Conservation (phyloP, 2,113 vertebrate genomes). For the Erythrolamprus reginae region DNA sequence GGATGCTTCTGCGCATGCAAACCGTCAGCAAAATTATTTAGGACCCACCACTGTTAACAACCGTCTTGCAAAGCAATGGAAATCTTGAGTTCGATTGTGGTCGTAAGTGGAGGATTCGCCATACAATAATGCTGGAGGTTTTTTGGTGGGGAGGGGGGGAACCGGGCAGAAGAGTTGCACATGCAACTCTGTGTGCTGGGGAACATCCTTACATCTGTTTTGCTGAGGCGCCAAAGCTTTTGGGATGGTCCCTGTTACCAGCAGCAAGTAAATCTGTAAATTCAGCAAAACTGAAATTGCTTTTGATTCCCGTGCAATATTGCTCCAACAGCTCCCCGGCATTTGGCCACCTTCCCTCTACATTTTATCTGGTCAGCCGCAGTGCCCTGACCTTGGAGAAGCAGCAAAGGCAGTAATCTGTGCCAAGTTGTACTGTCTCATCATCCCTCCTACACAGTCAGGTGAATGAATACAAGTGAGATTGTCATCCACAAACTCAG, state of each 20-base stretch:
- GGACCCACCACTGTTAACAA: background rate
- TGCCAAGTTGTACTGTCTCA: conserved; percentile 27
- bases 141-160: background rate
- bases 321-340: conserved; percentile 25
- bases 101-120: background rate
- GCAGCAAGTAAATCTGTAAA: conserved; percentile 48
- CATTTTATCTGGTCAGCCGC: conserved; percentile 47
- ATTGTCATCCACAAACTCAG: too few relatives aligned
- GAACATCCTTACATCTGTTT: conserved; percentile 46
- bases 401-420: conserved; percentile 33
- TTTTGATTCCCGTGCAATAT: conserved; percentile 58
- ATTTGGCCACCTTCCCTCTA: background rate
- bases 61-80: background rate
- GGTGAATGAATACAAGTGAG: background rate
- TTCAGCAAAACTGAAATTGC: conserved; percentile 59
- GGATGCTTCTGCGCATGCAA: too few relatives aligned
- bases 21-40: too few relatives aligned
- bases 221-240: conserved; percentile 61
- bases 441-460: background rate
- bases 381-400: conserved; percentile 54
- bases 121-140: conserved; percentile 48
- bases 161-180: conserved; percentile 37
- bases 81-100: background rate
- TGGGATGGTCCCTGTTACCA: conserved; percentile 41
- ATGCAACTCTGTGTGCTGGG: conserved; percentile 52